Conservation (phyloP, 2,113 vertebrate genomes). For the Myiopsitta monachus region DNA sequence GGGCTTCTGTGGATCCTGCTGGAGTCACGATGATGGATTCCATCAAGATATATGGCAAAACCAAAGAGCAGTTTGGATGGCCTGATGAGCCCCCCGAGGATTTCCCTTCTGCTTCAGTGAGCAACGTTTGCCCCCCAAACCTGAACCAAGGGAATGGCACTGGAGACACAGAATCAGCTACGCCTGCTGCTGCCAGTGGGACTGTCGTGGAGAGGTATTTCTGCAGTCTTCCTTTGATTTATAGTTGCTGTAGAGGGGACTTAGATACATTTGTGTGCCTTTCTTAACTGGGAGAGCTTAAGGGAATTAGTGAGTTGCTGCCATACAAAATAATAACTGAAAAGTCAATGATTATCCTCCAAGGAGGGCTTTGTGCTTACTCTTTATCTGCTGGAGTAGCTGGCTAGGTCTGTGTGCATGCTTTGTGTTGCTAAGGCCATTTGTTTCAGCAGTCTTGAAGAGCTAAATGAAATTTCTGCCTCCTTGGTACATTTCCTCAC, state of each 20-base stretch:
- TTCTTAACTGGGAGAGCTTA: background rate
- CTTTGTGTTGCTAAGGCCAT: background rate
- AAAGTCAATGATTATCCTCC: background rate
- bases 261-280: background rate
- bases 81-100: constrained; percentile 96
- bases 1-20: constrained; percentile 95
- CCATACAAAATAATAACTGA: background rate
- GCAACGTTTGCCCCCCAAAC: constrained; percentile 92
- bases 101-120: constrained; percentile 92
- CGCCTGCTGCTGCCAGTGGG: constrained; percentile 82
- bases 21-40: constrained; percentile 99
- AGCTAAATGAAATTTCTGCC: background rate
- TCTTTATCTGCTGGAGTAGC: background rate
- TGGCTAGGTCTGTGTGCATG: background rate
- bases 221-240: background rate
- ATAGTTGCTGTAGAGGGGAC: background rate
- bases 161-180: constrained; percentile 81
- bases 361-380: background rate
- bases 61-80: constrained; percentile 99
- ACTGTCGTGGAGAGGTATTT: constrained; percentile 94
- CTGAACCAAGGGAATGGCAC: constrained; percentile 88
- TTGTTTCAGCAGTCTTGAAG: background rate
- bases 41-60: constrained; percentile 98
- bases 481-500: background rate
- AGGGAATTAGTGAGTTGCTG: background rate